Base-by-base conservation (phyloP, 2,113 vertebrate genomes). In the Microcebus tavaratra region DNA sequence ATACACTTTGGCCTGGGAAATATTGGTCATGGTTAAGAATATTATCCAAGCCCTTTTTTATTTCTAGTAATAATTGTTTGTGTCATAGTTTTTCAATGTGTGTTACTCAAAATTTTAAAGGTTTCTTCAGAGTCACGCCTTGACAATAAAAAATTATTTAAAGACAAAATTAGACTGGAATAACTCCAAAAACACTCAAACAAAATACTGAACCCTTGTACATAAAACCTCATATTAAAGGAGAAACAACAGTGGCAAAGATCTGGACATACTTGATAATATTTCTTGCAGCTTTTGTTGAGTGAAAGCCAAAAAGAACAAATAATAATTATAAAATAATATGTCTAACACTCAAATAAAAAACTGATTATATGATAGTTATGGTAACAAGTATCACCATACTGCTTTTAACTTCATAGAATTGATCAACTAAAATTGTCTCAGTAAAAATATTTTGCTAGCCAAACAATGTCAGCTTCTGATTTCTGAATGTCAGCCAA, bases 391-490 rank as follows among this genome's bases (percentile, higher is more conserved):
- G 7, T 75, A 55, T 87, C 45, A 90, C 20, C 29, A 82, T 15
- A 67, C 12, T 89, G 31, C 7, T 53, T 95, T 96, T 80, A 85
- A 55, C 27, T 91, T 91, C 18, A 36, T 36, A 82, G 7, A 80
- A 76, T 3, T 75, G 42, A 90, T 84, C 31, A 83, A 29, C n/a
- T 88, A 93, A 95, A 88, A 25, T 2, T 84, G 67, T 34, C 34
- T 92, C 23, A 65, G 23, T 70, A 45, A 93, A 96, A 89, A 55
- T 82, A 21, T 6, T 91, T 72, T 89, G 27, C 12, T 34, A 94
- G 73, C 45, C 39, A 85, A 87, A 61, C 27, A 39, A 42, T 67
- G 59, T 72, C 86, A 91, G 3, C 45, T 31, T 12, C 15, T 94
- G 1, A 36, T 82, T 96, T 96, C 68, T 92, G 81, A 93, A 36